These are phyloP conservation scores for Vimba vimba DNA, from an alignment of 2,113 vertebrate genomes.

Conservation along the genomic window DNA sequence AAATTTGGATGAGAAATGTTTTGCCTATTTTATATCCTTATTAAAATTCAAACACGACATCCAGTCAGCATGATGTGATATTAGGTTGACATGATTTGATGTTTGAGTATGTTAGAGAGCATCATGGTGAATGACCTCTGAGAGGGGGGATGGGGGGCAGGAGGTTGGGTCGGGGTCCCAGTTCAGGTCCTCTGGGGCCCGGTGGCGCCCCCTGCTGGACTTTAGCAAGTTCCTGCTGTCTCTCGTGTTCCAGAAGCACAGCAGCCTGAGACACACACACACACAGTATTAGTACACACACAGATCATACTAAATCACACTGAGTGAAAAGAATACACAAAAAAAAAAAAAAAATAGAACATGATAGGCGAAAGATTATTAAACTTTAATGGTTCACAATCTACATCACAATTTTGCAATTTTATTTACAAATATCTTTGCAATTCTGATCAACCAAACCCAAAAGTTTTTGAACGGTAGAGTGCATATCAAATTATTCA, in stretches of 20 bases:
- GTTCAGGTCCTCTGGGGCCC: constrained; percentile 39
- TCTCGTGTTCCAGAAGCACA: constrained; percentile 84
- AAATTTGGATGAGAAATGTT: not conserved
- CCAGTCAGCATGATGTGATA: not conserved
- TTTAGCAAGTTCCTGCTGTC: constrained; percentile 84
- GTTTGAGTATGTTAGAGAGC: not conserved
- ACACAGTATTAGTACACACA: not conserved
- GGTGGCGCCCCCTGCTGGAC: constrained; percentile 70
- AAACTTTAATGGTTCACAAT: not conserved
- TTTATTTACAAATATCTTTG: too few relatives aligned
- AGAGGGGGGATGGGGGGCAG: constrained; percentile 65
- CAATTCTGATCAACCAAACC: not conserved
- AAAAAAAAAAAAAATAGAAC: not conserved
- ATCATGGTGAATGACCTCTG: constrained; percentile 61
- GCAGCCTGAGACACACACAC: constrained; percentile 73
- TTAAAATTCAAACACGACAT: not conserved
- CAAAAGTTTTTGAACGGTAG: not conserved
- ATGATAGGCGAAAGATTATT: not conserved
- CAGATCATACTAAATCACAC: not conserved
- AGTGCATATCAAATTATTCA: not conserved
- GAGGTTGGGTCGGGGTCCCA: constrained; percentile 47
- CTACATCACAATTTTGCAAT: too few relatives aligned
- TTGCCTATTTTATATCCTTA: not conserved
- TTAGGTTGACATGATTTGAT: not conserved
- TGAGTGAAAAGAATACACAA: not conserved